A percentile compares a stretch with the other conserved stretches of the same genome.
phyloP scores from a whole-genome alignment of 2,888 invertebrate species.

The Dynastes hyllus region DNA sequence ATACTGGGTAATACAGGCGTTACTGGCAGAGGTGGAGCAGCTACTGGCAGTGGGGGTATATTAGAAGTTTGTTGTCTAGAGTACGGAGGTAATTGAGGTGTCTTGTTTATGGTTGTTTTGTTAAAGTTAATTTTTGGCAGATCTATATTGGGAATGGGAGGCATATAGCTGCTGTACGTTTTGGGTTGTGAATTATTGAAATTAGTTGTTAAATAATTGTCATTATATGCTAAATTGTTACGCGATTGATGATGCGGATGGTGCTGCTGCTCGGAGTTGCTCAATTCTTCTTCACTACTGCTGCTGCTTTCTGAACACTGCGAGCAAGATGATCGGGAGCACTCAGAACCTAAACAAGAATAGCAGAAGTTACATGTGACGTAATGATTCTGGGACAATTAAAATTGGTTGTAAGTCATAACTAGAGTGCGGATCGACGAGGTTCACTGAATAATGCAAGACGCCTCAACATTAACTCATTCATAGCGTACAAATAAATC shows the following conservation, averaged over 20 bases:
- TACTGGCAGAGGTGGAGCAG: constrained; percentile 54
- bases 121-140: constrained; percentile 59
- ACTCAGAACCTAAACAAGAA: constrained; percentile 77
- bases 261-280: constrained; percentile 55
- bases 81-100: constrained; percentile 44
- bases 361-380: background rate
- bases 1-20: constrained; percentile 15
- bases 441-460: no score
- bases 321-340: constrained; percentile 82
- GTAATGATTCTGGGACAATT: background rate
- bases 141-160: constrained; percentile 60
- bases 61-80: constrained; percentile 21
- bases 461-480: no score
- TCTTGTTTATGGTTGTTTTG: constrained; percentile 41
- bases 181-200: constrained; percentile 68
- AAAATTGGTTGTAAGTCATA: no score
- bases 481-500: no score
- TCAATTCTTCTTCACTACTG: constrained; percentile 69
- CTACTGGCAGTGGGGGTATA: constrained; percentile 59
- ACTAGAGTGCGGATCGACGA: no score
- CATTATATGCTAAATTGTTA: constrained; percentile 53
- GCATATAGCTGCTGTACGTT: constrained; percentile 63
- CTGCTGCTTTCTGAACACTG: constrained; percentile 74
- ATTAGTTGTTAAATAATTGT: constrained; percentile 68
- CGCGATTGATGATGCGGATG: constrained; percentile 23